Evolutionary conservation across 64 coral and sea anemone species (phyloP).

Genomic region (Cladopsammia gracilis): DNA sequence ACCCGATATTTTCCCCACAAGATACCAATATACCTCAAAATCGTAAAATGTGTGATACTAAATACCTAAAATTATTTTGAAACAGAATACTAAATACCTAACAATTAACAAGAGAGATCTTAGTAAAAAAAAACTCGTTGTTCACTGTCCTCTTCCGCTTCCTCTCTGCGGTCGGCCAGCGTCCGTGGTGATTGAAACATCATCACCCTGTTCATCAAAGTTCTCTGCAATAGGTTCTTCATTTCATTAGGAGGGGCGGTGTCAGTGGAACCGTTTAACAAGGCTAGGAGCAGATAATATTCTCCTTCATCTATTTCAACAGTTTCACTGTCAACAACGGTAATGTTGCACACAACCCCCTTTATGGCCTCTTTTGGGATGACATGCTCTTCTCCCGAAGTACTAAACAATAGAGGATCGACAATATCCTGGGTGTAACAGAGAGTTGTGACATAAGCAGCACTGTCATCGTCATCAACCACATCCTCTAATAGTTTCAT

Average conservation of each 20-base stretch:
- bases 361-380: conserved; percentile 62
- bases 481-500: conserved; percentile 67
- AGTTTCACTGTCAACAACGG: conserved; percentile 45
- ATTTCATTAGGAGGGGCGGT: neutral
- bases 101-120: neutral
- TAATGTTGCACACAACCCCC: conserved; percentile 62
- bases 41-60: no score
- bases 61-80: conserved; percentile 31
- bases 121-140: no score
- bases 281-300: conserved; percentile 56
- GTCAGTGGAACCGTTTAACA: neutral
- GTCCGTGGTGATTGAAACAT: conserved; percentile 40
- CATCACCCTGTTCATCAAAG: conserved; percentile 39
- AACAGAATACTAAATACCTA: conserved; percentile 60
- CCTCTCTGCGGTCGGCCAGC: conserved; percentile 53
- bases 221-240: neutral
- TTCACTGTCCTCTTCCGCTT: conserved; percentile 66
- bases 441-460: no score
- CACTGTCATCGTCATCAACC: conserved; percentile 57
- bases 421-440: no score
- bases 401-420: no score
- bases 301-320: conserved; percentile 66
- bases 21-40: conserved; percentile 34
- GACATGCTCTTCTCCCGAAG: conserved; percentile 69
- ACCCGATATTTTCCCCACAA: no score